phyloP scores from a whole-genome alignment of 1,140 invertebrate species.

The Conus ventricosus region DNA sequence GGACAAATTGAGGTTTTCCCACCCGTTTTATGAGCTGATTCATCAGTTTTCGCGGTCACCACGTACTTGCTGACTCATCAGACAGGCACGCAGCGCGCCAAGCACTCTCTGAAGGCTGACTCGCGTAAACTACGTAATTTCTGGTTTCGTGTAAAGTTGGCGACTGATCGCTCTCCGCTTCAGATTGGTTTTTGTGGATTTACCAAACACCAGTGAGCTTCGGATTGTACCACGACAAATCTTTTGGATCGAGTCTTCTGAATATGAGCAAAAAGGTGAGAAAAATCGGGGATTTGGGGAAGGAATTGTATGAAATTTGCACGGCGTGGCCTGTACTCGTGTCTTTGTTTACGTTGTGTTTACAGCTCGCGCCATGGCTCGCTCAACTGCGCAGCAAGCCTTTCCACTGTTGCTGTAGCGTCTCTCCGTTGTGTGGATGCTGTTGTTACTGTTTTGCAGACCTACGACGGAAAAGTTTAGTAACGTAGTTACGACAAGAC shows the following conservation, averaged over 20 bases:
- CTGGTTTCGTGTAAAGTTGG: slow-evolving; percentile 50
- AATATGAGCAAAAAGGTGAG: slow-evolving; percentile 67
- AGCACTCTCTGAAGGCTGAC: slow-evolving; percentile 47
- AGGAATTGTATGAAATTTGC: not conserved
- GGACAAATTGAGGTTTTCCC: slow-evolving; percentile 26
- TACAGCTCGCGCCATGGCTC: slow-evolving; percentile 48
- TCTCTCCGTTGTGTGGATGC: not conserved
- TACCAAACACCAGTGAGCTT: slow-evolving; percentile 26
- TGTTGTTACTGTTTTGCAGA: not conserved
- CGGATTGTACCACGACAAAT: slow-evolving; percentile 33
- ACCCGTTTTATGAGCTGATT: slow-evolving; percentile 45
- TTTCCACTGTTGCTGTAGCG: not conserved
- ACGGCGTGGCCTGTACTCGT: slow-evolving; percentile 38
- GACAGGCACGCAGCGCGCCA: slow-evolving; percentile 51
- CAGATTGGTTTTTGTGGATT: slow-evolving; percentile 36
- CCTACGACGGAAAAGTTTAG: too few relatives aligned
- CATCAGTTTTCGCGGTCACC: slow-evolving; percentile 54
- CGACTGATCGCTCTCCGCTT: slow-evolving; percentile 34
- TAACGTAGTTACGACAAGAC: too few relatives aligned
- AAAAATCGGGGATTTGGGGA: not conserved
- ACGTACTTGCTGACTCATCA: slow-evolving; percentile 67
- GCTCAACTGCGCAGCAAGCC: slow-evolving; percentile 34
- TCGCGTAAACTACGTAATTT: slow-evolving; percentile 62
- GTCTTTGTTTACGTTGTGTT: slow-evolving; percentile 64
- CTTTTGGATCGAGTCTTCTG: slow-evolving; percentile 22